A percentile compares a stretch with the other conserved stretches of the same genome.
Evolutionary conservation across 2,797 vertebrate species (phyloP).

Genomic region (Tokudaia tokunoshimensis): DNA sequence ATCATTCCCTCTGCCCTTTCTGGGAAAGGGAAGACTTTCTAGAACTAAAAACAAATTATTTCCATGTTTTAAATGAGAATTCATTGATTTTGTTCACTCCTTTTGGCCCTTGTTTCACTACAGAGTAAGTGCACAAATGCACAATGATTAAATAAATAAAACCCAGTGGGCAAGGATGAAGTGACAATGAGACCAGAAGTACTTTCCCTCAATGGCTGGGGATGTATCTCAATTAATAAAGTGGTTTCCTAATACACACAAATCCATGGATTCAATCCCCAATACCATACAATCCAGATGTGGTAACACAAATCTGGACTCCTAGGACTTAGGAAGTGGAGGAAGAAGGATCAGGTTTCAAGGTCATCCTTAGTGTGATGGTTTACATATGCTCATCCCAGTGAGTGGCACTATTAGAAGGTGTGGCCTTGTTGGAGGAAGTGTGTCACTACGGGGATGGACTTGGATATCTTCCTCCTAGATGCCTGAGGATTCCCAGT

Average conservation of each 20-base stretch:
- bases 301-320: neutral
- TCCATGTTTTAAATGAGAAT: neutral
- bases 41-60: conserved; percentile 1
- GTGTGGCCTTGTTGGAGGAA: too few relatives aligned
- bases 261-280: neutral
- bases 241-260: neutral
- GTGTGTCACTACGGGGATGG: too few relatives aligned
- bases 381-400: too few relatives aligned
- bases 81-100: neutral
- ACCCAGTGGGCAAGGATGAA: neutral
- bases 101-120: neutral
- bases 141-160: neutral
- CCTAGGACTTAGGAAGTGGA: neutral
- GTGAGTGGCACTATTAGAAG: too few relatives aligned
- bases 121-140: neutral
- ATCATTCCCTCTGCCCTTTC: neutral
- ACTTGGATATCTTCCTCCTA: too few relatives aligned
- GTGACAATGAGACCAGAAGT: neutral
- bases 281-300: neutral
- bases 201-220: neutral
- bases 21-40: neutral
- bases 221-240: neutral
- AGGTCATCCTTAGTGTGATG: neutral
- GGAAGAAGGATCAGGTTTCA: neutral
- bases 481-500: too few relatives aligned